Percentiles rank a stretch among this genome's conserved stretches.
Conservation (phyloP, 2,113 vertebrate genomes). For the Caranx melampygus region DNA sequence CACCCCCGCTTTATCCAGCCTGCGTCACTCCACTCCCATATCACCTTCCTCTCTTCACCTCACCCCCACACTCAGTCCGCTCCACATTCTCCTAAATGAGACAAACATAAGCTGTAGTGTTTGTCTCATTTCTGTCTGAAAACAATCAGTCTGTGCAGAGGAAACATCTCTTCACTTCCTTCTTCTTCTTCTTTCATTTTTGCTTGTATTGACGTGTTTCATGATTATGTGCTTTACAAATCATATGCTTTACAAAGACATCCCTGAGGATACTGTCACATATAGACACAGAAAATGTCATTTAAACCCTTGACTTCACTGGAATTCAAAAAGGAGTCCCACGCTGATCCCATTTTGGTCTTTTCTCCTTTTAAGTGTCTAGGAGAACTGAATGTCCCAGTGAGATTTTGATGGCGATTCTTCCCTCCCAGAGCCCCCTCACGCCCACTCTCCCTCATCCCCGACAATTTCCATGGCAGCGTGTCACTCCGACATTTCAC, state of each 20-base stretch:
- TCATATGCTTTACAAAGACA: not conserved
- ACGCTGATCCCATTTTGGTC: not conserved
- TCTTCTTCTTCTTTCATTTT: not conserved
- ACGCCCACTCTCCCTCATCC: not conserved
- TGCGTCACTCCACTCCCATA: conserved; percentile 71
- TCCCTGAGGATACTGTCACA: not conserved
- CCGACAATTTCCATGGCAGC: not conserved
- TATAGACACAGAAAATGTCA: not conserved
- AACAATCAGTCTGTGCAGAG: conserved; percentile 5
- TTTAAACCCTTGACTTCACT: not conserved
- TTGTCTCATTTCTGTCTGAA: conserved; percentile 12
- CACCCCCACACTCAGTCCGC: conserved; percentile 38
- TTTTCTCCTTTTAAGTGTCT: conserved; percentile 2
- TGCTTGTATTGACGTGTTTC: not conserved
- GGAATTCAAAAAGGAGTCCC: conserved; percentile 10
- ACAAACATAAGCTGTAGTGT: not conserved
- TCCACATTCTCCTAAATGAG: conserved; percentile 27
- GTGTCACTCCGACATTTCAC: not conserved
- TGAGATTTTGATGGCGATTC: conserved; percentile 10
- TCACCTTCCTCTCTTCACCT: conserved; percentile 36
- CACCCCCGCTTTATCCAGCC: conserved; percentile 62
- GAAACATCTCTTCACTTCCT: not conserved
- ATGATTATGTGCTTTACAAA: not conserved
- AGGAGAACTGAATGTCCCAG: not conserved
- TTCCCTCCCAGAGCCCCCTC: not conserved